A percentile compares a stretch with the other conserved stretches of the same genome.
These are phyloP conservation scores for Potamilus streckersoni DNA, from an alignment of 1,140 invertebrate species.

Conservation along the genomic window DNA sequence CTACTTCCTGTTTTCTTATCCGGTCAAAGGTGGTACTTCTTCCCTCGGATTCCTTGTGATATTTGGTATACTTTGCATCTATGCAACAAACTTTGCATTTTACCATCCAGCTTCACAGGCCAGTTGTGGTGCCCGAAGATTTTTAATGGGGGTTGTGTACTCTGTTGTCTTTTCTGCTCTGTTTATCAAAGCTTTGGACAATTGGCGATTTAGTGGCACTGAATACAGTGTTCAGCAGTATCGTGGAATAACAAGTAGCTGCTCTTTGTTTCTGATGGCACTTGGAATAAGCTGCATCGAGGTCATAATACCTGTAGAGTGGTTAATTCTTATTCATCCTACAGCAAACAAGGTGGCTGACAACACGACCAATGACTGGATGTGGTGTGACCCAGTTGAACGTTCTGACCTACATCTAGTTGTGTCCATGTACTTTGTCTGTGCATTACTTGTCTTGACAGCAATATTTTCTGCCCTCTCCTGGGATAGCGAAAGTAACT, in stretches of 20 bases:
- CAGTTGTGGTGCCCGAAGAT: constrained; percentile 63
- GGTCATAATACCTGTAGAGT: constrained; percentile 51
- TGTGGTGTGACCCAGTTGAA: constrained; percentile 49
- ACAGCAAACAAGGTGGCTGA: constrained; percentile 28
- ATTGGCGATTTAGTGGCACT: constrained; percentile 58
- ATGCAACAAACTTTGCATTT: constrained; percentile 68
- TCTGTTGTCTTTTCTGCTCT: constrained; percentile 67
- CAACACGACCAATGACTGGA: constrained; percentile 40
- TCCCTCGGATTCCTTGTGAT: constrained; percentile 67
- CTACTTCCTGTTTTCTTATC: constrained; percentile 67
- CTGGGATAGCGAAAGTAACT: constrained; percentile 63
- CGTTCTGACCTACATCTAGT: constrained; percentile 67
- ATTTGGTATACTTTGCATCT: constrained; percentile 67
- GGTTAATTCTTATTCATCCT: constrained; percentile 49
- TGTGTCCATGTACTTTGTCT: constrained; percentile 68
- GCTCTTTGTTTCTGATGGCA: constrained; percentile 63
- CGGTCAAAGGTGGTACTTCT: constrained; percentile 63
- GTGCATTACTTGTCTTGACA: constrained; percentile 67
- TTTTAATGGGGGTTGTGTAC: constrained; percentile 67
- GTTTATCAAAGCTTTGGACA: constrained; percentile 69
- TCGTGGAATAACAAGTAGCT: constrained; percentile 51
- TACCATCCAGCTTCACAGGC: constrained; percentile 61
- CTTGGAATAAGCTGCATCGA: constrained; percentile 66
- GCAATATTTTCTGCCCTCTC: constrained; percentile 65
- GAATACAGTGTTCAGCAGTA: constrained; percentile 46